Evolutionary conservation across 1,140 invertebrate genomes (phyloP).

Genomic region (Aphis gossypii): DNA sequence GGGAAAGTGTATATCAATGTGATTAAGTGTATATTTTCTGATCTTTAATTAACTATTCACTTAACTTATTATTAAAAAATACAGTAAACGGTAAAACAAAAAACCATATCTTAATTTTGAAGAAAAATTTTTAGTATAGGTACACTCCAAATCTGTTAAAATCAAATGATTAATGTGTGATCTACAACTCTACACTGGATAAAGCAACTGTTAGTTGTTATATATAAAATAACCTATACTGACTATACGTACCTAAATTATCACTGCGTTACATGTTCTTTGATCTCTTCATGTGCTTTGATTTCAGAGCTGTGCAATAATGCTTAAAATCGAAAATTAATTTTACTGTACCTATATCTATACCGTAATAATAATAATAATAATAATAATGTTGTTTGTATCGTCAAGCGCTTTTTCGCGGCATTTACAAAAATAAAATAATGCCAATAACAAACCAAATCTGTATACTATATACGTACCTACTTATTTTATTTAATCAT

Average conservation of each 20-base stretch:
- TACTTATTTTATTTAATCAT: not conserved
- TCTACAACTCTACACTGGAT: not conserved
- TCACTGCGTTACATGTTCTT: not conserved
- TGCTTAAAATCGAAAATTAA: not conserved
- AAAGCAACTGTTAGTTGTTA: not conserved
- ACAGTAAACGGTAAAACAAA: not conserved
- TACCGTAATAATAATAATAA: not conserved
- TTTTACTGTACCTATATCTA: not conserved
- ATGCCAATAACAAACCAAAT: not conserved
- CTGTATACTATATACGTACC: not conserved
- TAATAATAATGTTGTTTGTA: not conserved
- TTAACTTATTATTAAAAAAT: too few species aligned
- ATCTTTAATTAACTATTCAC: too few species aligned
- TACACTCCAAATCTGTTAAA: not conserved
- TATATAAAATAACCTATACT: not conserved
- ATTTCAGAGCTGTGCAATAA: not conserved
- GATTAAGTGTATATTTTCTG: too few species aligned
- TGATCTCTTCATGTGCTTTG: not conserved
- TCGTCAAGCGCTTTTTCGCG: not conserved
- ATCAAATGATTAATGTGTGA: not conserved
- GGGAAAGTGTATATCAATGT: too few species aligned
- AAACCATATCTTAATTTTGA: not conserved
- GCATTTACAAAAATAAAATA: not conserved
- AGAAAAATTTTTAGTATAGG: not conserved
- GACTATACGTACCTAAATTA: too few species aligned